Percentiles rank a stretch among this genome's conserved stretches.
These are phyloP conservation scores for Microcaecilia unicolor DNA, from an alignment of 2,797 vertebrate species.

Conservation along the genomic window DNA sequence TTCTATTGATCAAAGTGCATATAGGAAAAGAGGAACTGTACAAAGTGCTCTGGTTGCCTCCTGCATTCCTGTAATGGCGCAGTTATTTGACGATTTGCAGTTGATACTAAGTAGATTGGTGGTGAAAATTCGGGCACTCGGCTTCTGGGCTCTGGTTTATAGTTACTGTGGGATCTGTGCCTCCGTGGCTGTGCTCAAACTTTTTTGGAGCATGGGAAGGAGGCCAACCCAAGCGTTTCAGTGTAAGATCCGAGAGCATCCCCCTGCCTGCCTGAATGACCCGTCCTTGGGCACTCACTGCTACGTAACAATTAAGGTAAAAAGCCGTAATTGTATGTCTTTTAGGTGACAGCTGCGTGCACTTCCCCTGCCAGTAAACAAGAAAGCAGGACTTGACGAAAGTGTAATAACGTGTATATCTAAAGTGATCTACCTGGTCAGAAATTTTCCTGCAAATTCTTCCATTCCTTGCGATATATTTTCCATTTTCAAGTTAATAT, in stretches of 20 bases:
- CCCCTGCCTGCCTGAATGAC: constrained; percentile 84
- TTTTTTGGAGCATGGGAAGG: constrained; percentile 79
- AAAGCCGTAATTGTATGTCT: too few species aligned
- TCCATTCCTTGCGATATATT: too few species aligned
- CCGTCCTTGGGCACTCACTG: constrained; percentile 94
- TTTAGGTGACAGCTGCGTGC: not conserved
- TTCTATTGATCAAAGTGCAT: too few species aligned
- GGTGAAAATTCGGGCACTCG: constrained; percentile 55
- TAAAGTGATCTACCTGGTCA: too few species aligned
- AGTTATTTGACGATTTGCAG: constrained; percentile 6
- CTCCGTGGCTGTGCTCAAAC: constrained; percentile 73
- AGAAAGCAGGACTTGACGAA: too few species aligned
- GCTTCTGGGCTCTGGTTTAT: constrained; percentile 85
- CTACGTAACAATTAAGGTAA: constrained; percentile 93
- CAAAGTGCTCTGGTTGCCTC: too few species aligned
- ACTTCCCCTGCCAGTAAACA: not conserved
- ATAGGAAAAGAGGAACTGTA: too few species aligned
- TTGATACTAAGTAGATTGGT: constrained; percentile 48
- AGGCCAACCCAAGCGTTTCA: constrained; percentile 76
- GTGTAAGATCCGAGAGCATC: constrained; percentile 68
- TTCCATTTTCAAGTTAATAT: too few species aligned
- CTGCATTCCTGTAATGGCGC: too few species aligned
- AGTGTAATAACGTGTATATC: too few species aligned
- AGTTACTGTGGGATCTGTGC: constrained; percentile 75
- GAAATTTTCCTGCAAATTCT: too few species aligned